Evolutionary conservation across 2,113 vertebrate species (phyloP).

Genomic region (Nettapus auritus): DNA sequence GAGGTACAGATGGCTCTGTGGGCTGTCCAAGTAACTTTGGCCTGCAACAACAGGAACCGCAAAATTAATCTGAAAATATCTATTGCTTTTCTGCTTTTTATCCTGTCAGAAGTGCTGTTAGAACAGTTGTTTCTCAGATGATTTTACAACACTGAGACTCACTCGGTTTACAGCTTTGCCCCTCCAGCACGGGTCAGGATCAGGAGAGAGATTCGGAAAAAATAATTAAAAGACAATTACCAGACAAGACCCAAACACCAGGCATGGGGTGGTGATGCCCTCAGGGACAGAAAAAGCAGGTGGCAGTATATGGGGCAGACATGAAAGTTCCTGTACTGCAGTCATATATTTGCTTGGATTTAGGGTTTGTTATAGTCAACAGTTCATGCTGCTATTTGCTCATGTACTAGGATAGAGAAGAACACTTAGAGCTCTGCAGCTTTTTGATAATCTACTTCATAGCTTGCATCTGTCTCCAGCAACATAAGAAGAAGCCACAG

Average conservation of each 20-base stretch:
- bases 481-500: background rate
- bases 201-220: background rate
- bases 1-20: constrained; percentile 55
- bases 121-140: background rate
- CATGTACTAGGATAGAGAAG: background rate
- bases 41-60: constrained; percentile 6
- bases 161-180: background rate
- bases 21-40: constrained; percentile 47
- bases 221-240: background rate
- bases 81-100: background rate
- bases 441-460: background rate
- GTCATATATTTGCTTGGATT: background rate
- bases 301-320: background rate
- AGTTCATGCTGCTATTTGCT: background rate
- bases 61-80: constrained; percentile 40
- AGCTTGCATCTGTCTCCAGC: background rate
- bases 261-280: background rate
- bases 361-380: background rate
- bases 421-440: background rate
- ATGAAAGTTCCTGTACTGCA: background rate
- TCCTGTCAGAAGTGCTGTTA: background rate
- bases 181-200: background rate
- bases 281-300: background rate
- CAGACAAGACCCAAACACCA: background rate
- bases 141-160: background rate